Evolutionary conservation across 2,797 vertebrate genomes (phyloP).

Genomic region (Alcedo atthis): DNA sequence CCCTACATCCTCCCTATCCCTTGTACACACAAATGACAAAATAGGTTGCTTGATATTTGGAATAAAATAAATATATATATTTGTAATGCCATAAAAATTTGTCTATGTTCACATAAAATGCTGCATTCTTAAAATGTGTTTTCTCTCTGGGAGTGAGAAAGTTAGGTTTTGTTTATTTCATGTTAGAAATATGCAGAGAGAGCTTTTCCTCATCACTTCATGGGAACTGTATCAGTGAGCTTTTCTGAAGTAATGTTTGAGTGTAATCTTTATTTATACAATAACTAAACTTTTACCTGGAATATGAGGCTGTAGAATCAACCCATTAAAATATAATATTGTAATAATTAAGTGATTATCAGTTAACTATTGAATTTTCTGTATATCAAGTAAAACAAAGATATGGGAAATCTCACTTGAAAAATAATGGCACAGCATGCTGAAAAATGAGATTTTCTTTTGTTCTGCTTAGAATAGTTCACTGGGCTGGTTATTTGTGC

Average conservation of each 20-base stretch:
- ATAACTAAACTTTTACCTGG: background rate
- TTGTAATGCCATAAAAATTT: fast-evolving
- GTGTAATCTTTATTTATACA: background rate
- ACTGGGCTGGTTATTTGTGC: background rate
- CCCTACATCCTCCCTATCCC: background rate
- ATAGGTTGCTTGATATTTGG: background rate
- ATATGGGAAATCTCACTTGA: background rate
- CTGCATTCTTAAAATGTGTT: background rate
- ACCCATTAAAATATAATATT: background rate
- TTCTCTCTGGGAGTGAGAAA: background rate
- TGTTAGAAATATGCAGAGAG: background rate
- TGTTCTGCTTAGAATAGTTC: background rate
- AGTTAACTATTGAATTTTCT: background rate
- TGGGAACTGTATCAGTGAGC: background rate
- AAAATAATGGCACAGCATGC: background rate
- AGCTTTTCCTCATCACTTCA: background rate
- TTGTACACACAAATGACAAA: background rate
- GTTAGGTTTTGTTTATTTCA: background rate
- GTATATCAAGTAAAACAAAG: background rate
- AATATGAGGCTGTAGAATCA: background rate
- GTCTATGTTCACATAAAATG: background rate
- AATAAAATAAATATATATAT: background rate
- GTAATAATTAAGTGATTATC: background rate
- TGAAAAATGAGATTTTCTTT: background rate
- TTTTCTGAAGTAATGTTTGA: background rate